These are phyloP conservation scores for Chaetogeoica ovagalla DNA, from an alignment of 2,888 invertebrate genomes.

Conservation along the genomic window DNA sequence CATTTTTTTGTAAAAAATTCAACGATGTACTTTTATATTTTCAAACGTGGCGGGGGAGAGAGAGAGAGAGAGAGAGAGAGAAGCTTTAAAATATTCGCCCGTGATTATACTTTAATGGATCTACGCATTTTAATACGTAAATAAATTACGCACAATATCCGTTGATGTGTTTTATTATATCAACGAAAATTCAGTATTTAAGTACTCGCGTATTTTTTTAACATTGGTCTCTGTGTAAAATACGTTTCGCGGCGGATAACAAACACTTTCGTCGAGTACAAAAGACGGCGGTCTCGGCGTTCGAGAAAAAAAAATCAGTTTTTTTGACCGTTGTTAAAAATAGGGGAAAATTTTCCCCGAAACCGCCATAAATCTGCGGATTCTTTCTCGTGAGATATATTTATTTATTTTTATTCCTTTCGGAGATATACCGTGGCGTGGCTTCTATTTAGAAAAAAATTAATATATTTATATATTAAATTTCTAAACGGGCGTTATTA, in stretches of 20 bases:
- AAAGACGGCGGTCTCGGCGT: not conserved
- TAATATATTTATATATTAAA: conserved; percentile 18
- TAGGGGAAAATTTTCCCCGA: not conserved
- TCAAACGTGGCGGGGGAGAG: too few species aligned
- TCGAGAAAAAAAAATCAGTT: conserved; percentile 26
- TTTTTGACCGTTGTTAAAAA: conserved; percentile 6
- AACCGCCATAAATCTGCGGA: not conserved
- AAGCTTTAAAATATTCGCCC: too few species aligned
- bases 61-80: too few species aligned
- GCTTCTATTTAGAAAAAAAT: not conserved
- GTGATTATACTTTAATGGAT: too few species aligned
- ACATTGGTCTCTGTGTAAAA: not conserved
- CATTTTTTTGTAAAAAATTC: too few species aligned
- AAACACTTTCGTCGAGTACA: not conserved
- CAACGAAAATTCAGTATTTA: too few species aligned
- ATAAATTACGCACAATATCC: too few species aligned
- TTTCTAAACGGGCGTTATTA: not conserved
- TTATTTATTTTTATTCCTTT: not conserved
- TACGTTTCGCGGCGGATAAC: not conserved
- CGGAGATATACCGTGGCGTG: not conserved
- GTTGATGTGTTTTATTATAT: too few species aligned
- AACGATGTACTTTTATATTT: too few species aligned
- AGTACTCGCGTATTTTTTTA: not conserved
- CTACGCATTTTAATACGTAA: too few species aligned
- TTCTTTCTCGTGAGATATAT: conserved; percentile 31